phyloP scores from a whole-genome alignment of 2,113 vertebrate species.

The Mirounga angustirostris region DNA sequence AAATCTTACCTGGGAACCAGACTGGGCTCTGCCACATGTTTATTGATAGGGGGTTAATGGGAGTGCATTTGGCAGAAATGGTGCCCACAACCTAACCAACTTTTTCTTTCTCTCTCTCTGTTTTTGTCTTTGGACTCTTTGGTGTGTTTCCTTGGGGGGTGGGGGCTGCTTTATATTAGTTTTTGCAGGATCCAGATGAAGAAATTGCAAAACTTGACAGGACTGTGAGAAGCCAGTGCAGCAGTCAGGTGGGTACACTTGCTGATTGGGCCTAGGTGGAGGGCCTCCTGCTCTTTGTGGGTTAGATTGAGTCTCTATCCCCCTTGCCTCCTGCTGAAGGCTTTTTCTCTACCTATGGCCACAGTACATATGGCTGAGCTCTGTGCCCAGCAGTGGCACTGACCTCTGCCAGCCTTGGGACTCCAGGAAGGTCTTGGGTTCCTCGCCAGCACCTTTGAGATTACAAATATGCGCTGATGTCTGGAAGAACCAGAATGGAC shows the following conservation, averaged over 20 bases:
- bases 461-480: background rate
- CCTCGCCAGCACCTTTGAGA: conserved; percentile 4
- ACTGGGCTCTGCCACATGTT: background rate
- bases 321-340: background rate
- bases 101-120: background rate
- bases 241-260: conserved; percentile 87
- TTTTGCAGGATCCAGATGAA: conserved; percentile 95
- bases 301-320: background rate
- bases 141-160: background rate
- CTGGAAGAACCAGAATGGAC: background rate
- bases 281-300: background rate
- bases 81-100: background rate
- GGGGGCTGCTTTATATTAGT: conserved; percentile 83
- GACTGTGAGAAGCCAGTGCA: conserved; percentile 89
- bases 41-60: fast-evolving
- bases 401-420: background rate
- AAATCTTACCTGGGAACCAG: conserved; percentile 44
- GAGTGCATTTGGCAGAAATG: background rate
- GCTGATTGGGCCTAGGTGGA: fast-evolving
- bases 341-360: background rate
- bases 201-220: conserved; percentile 88
- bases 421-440: conserved; percentile 18
- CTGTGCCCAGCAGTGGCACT: background rate
- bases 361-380: background rate
- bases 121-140: background rate